Evolutionary conservation across 2,113 vertebrate species (phyloP), one percentile per base, ranked within the genome.

Genomic region (Strix aluco): DNA sequence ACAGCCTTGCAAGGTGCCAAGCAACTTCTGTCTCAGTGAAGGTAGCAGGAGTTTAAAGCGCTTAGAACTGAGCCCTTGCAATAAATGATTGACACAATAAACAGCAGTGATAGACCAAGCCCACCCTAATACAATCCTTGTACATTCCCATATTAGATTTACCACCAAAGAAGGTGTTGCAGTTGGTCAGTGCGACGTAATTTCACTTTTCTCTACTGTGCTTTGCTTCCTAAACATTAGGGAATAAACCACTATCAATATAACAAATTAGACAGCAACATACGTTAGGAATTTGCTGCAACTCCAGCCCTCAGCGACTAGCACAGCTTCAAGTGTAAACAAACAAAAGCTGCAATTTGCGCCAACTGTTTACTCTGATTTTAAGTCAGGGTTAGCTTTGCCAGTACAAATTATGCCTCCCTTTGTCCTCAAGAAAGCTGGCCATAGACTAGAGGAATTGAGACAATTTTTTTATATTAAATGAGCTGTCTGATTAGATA

Each of bases 371-470:
- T 96, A 95, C 71, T 87, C 89, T 80, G 86, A 82, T 94, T 96
- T 95, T 66, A 91, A 92, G 81, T 82, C 81, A 82, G 71, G 46
- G 79, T 87, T 73, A 85, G 89, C 42, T 91, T 90, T 84, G 74
- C 84, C 91, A 95, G 84, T 25, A 91, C 70, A 91, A 92, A 96
- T 89, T 82, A 95, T 16, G 46, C 29, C 49, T 77, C 70, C 66
- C 46, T 96, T 97, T 95, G 91, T 96, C 91, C 96, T 94, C 74
- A 91, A 73, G 71, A 95, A 94, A 92, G 29, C 71, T 94, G 89
- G 89, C 81, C 0, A 0, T 21, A 61, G 81, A 94, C 44, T 77
- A 89, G 70, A 91, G 51, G 81, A 96, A 92, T 6, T 40, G 52
- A 73, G 46, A 69, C 40, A 88, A 72, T 5, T 58, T 84, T 92